Conservation (phyloP, 2,113 vertebrate species). For the Dermatemys mawii region DNA sequence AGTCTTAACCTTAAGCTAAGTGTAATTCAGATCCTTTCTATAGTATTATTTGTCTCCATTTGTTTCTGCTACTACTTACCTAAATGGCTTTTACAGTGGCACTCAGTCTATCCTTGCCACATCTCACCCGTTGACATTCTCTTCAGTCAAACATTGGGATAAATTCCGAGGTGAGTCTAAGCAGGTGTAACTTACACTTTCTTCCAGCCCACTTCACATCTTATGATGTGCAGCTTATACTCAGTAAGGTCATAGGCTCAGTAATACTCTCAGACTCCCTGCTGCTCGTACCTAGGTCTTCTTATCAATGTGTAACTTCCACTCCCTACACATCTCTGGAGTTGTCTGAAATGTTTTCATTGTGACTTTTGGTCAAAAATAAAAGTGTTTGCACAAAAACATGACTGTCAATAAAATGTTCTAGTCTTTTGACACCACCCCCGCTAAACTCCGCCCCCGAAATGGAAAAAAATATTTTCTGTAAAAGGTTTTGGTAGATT, state of each 20-base stretch:
- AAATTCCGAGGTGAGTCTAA: constrained; percentile 1
- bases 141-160: background rate
- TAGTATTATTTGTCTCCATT: too few relatives aligned
- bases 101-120: rapidly evolving
- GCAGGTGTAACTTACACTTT: background rate
- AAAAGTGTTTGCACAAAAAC: constrained; percentile 60
- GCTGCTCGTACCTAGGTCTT: background rate
- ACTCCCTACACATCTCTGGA: background rate
- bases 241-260: background rate
- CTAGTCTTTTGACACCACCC: constrained; percentile 24
- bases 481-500: background rate
- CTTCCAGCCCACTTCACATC: constrained; percentile 27
- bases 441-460: too few relatives aligned
- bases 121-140: background rate
- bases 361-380: constrained; percentile 10
- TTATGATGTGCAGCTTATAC: background rate
- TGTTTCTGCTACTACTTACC: too few relatives aligned
- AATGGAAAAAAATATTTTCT: background rate
- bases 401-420: constrained; percentile 65
- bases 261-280: background rate
- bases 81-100: rapidly evolving
- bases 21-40: too few relatives aligned
- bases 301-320: background rate
- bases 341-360: background rate
- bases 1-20: too few relatives aligned